Base-by-base conservation (phyloP, 2,797 vertebrate species). In the Pogoniulus pusillus region DNA sequence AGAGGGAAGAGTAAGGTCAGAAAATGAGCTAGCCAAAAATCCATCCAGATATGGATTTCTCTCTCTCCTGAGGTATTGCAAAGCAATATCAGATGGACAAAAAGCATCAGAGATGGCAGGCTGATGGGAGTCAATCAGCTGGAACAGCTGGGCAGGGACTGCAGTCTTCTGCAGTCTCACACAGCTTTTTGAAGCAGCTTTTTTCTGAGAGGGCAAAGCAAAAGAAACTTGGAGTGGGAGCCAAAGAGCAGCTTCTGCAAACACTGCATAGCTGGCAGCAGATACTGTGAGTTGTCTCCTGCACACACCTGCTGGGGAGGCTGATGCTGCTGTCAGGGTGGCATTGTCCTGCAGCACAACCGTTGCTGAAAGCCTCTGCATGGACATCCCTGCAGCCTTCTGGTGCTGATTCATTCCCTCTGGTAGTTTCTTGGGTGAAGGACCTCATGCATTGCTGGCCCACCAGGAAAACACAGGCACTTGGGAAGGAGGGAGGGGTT, bases 141-240 rank as follows among this genome's bases (percentile, higher is more conserved):
- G 91, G 89, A 95, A 77, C 87, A 80, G 79, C 69, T 80, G 87
- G 43, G 49, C 78, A 62, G 82, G 85, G 85, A 93, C 39, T 23
- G 16, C 43, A 51, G 68, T 3, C 1, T 20, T 70, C 87, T 82
- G 54, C 27, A 18, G 72, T 76, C 72, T 87, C 39, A 90, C 23
- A 2, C 78, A 73, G 75, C n/a, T 72, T 37, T 29, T 12, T 47
- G 47, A 63, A 64, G 27, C 30, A 18, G 37, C 43, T 79, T 65
- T 65, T 14, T n/a, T 1, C 0, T 11, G 39, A 71, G 76, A 32
- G 70, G 29, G 41, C 47, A 63, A 63, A 70, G 34, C 19, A 32
- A 43, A 66, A 43, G 66, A 41, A 27, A 12, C 5, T 29, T 49
- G 62, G 37, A 55, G 17, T 11, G 72, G 54, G 69, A 10, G 53